Evolutionary conservation across 2,888 invertebrate species (phyloP), one percentile per base, ranked within the genome.

Genomic region (Molanna angustata): DNA sequence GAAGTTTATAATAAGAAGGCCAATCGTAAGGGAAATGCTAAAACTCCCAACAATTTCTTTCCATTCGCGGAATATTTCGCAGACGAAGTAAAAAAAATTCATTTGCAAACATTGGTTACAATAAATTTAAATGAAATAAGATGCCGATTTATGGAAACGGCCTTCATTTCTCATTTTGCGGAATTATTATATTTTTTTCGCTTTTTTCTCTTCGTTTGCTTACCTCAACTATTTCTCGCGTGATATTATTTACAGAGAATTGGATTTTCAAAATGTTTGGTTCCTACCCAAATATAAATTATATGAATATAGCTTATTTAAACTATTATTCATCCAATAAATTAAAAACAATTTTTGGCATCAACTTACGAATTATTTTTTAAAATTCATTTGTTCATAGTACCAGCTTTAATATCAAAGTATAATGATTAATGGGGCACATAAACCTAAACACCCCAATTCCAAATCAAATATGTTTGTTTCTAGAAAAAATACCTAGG

Each of bases 1-100:
- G 50, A 56, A 56, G 56, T 56, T 56, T 56, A 56, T 53, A 56
- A 56, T 56, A 56, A 41, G 41, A 54, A 51, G 55, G 50, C 46
- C 44, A 33, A 32, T 44, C 43, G 46, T 44, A 41, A 40, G 41
- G n/a, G n/a, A 54, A 51, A 54, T 51, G 51, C 45, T 43, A 44
- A 51, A 51, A 21, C 37, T 51, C 45, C 35, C 45, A 39, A 40
- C 45, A 37, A 40, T 47, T 47, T 42, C 43, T 37, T 42, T 41
- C 16, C 33, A n/a, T 47, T 42, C 22, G 19, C 20, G 22, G 43
- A 45, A 37, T 18, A 39, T 20, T 21, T 39, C 27, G 27, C 43
- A 16, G 50, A 50, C 37, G 44, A 50, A n/a, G n/a, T n/a, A n/a
- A n/a, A n/a, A 48, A 56, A 45, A 27, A 52, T 52, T 48, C 40